A percentile compares a stretch with the other conserved stretches of the same genome.
Conservation (phyloP, 2,888 invertebrate species). For the Dolichomitus sp. region DNA sequence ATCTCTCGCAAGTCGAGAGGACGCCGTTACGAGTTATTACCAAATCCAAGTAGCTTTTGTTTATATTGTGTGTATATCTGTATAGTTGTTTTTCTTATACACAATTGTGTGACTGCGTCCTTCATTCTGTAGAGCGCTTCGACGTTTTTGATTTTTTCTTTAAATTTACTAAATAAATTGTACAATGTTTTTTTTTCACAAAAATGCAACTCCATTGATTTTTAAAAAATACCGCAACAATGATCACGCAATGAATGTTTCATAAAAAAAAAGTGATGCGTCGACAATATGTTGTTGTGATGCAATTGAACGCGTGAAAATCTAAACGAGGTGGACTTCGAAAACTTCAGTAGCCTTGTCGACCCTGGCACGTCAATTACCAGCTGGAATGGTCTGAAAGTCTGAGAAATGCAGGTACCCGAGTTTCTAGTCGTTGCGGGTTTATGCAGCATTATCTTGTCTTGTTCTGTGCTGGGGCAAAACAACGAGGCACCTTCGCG, state of each 20-base stretch:
- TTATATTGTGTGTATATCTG: conserved; percentile 42
- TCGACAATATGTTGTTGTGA: conserved; percentile 21
- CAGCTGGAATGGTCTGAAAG: background rate
- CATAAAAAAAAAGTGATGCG: conserved; percentile 15
- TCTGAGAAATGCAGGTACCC: conserved; percentile 36
- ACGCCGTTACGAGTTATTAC: conserved; percentile 37
- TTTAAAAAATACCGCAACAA: background rate
- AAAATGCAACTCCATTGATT: conserved; percentile 3
- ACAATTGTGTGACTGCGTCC: conserved; percentile 8
- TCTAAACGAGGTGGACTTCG: background rate
- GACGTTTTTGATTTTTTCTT: conserved; percentile 1
- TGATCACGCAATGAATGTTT: conserved; percentile 13
- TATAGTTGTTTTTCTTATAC: conserved; percentile 23
- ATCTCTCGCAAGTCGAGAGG: background rate
- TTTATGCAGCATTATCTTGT: conserved; percentile 6
- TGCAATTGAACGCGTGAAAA: conserved; percentile 6
- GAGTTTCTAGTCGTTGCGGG: conserved; percentile 17
- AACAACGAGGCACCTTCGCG: background rate
- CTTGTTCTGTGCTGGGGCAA: background rate
- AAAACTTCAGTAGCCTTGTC: conserved; percentile 33
- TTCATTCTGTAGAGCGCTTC: conserved; percentile 5
- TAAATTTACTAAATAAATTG: conserved; percentile 38
- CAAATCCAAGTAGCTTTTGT: conserved; percentile 37
- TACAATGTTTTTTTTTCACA: conserved; percentile 21
- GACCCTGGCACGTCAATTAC: conserved; percentile 1